Base-by-base conservation (phyloP, 64 coral and sea anemone genomes). In the Stylophora pistillata region DNA sequence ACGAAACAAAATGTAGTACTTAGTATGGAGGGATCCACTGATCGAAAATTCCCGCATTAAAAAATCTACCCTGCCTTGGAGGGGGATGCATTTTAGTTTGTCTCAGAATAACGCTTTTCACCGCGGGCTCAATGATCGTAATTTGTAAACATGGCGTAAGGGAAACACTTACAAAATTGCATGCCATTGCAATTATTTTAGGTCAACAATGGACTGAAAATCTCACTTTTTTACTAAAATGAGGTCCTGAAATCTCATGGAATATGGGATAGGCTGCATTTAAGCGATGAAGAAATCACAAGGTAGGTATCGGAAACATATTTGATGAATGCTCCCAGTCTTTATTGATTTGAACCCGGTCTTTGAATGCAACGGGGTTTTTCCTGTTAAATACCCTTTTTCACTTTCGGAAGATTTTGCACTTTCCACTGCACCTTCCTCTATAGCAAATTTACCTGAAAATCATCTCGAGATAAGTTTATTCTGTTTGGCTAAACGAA, bases 231-330 rank as follows among this genome's bases (percentile, higher is more conserved):
- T 41, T 3, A 70, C 21, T 63, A 32, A 9, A 37, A 13, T 37
- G 4, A 37, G 7, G 41, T 53, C n/a, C 15, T 78, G 47, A 47
- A 28, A n/a, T 78, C 2, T 28, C 28, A 28, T 60, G 6, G 23
- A 41, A 65, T 65, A 63, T 82, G 57, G 59, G 59, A 37, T n/a
- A 68, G 31, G 25, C 17, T 63, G 59, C 58, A 25, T 65, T 66
- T 13, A n/a, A 69, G 18, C 15, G 65, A 84, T 84, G 80, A 61
- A 84, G 80, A 84, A n/a, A 47, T 16, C 80, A 2, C 80, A 84
- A 84, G 80, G 80, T 84, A 23, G 69, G 80, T 68, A 11, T 23
- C 64, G 23, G 26, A 10, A 68, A 25, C 23, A 68, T n/a, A 11
- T 68, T 68, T 21, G 21, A 6, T 21, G 64, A 11, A 25, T 68